Conservation (phyloP, 64 coral and sea anemone species). For the Montipora cactus region DNA sequence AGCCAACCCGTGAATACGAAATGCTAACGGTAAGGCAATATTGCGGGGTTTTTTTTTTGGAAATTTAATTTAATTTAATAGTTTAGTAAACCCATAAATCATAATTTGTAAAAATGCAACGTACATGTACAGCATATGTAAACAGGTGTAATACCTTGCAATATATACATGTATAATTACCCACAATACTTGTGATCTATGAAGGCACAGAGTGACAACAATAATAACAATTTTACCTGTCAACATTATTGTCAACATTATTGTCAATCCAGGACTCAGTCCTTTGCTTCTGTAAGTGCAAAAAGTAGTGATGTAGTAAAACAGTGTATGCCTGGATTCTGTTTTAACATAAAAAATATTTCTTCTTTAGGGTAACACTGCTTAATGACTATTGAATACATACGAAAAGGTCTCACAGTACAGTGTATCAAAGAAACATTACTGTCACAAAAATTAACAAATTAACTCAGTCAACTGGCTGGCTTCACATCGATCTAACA, state of each 20-base stretch:
- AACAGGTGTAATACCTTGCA: constrained; percentile 22
- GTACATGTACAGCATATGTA: constrained; percentile 23
- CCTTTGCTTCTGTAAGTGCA: constrained; percentile 18
- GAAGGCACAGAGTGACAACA: constrained; percentile 14
- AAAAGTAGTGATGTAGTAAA: constrained; percentile 16
- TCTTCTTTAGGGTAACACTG: constrained; percentile 15
- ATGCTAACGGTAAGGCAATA: constrained; percentile 2
- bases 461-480: constrained; percentile 15
- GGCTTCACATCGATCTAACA: constrained; percentile 14
- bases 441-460: constrained; percentile 24
- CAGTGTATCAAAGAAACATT: constrained; percentile 16
- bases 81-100: constrained; percentile 21
- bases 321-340: constrained; percentile 22
- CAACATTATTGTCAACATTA: constrained; percentile 19
- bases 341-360: constrained; percentile 5
- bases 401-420: constrained; percentile 5
- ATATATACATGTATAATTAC: constrained; percentile 21
- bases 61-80: neutral
- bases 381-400: constrained; percentile 16
- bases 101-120: constrained; percentile 9
- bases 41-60: neutral
- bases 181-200: neutral
- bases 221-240: constrained; percentile 16
- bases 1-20: constrained; percentile 12
- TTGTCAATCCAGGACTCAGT: constrained; percentile 22